Percentiles rank a stretch among this genome's conserved stretches.
Conservation (phyloP, 2,888 invertebrate genomes). For the Prostheceraeus crozeri region DNA sequence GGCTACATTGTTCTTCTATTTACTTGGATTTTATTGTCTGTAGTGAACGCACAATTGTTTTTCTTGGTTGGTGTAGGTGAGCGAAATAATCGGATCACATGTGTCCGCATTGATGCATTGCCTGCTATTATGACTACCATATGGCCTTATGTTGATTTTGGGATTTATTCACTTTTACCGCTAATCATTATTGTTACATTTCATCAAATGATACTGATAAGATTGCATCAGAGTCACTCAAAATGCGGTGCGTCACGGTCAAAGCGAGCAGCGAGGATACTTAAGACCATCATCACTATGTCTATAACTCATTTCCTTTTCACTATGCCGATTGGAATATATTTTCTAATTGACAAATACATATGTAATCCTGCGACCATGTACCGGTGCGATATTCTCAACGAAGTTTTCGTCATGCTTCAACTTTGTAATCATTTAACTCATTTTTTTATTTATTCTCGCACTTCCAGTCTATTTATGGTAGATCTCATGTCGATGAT, state of each 20-base stretch:
- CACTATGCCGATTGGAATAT: conserved; percentile 37
- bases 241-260: background rate
- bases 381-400: too few relatives aligned
- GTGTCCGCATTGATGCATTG: too few relatives aligned
- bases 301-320: conserved; percentile 36
- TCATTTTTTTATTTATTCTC: conserved; percentile 37
- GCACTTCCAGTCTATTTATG: conserved; percentile 38
- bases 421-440: conserved; percentile 35
- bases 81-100: too few relatives aligned
- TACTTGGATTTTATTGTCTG: background rate
- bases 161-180: conserved; percentile 35
- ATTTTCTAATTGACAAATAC: conserved; percentile 22
- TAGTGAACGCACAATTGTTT: conserved; percentile 24
- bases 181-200: conserved; percentile 30
- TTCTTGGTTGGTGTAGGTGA: conserved; percentile 17
- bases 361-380: conserved; percentile 35
- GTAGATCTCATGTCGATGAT: too few relatives aligned
- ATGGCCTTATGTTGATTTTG: conserved; percentile 32
- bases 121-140: background rate
- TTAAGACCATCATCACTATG: conserved; percentile 33
- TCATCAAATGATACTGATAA: conserved; percentile 29
- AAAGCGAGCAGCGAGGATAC: conserved; percentile 19
- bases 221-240: conserved; percentile 28
- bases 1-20: conserved; percentile 28
- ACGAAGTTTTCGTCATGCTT: conserved; percentile 31